Evolutionary conservation across 92 coral and sea anemone species (phyloP).

Genomic region (Palythoa caribaeorum): DNA sequence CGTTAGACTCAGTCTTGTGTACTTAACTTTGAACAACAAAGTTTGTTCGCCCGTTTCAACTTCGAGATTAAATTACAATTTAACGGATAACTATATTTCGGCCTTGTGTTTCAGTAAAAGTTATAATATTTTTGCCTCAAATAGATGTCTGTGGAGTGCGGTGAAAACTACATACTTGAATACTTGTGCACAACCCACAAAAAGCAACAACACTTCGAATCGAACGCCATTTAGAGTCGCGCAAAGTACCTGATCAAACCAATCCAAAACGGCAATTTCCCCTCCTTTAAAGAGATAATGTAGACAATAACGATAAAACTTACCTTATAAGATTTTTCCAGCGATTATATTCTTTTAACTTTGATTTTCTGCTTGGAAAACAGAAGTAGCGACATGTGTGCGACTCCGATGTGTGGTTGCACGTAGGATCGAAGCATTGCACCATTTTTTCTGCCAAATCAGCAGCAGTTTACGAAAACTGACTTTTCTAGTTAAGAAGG

Average conservation of each 20-base stretch:
- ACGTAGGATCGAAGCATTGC: constrained; percentile 24
- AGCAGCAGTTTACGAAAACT: constrained; percentile 17
- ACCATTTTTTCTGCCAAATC: constrained; percentile 16
- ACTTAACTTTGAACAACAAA: not conserved
- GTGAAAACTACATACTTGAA: not conserved
- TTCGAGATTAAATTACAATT: not conserved
- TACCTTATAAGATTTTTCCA: constrained; percentile 32
- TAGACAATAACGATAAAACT: not conserved
- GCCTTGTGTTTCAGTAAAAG: not conserved
- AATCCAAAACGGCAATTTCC: constrained; percentile 3
- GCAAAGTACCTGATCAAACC: not conserved
- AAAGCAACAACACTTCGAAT: not conserved
- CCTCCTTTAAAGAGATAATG: not conserved
- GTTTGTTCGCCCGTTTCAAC: not conserved
- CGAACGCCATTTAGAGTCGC: constrained; percentile 10
- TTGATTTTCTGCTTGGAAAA: constrained; percentile 17
- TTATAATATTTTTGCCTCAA: not conserved
- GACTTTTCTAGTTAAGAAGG: constrained; percentile 7
- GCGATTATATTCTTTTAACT: constrained; percentile 22
- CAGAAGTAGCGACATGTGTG: constrained; percentile 24
- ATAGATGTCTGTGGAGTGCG: not conserved
- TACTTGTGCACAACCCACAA: not conserved
- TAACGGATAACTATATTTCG: not conserved
- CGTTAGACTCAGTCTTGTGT: constrained; percentile 7
- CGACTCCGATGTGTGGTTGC: constrained; percentile 32